Percentiles rank a stretch among this genome's conserved stretches.
These are phyloP conservation scores for Dendrocincla fuliginosa DNA, from an alignment of 2,797 vertebrate genomes.

Conservation along the genomic window DNA sequence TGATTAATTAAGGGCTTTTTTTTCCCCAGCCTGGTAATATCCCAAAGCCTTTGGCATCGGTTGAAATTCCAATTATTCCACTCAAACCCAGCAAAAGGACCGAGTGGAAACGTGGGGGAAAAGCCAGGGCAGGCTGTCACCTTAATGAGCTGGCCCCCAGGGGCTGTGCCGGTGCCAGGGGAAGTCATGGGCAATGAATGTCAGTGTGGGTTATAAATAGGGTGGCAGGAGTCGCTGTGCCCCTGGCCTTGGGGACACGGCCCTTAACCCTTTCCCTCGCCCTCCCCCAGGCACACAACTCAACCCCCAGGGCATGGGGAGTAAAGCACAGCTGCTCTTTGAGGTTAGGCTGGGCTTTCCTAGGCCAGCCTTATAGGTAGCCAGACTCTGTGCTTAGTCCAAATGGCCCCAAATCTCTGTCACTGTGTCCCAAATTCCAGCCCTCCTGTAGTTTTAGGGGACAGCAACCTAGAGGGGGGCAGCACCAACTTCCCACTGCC, in stretches of 20 bases:
- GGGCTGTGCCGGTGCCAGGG: neutral
- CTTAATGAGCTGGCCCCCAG: neutral
- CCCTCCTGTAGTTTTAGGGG: neutral
- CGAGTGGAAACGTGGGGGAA: neutral
- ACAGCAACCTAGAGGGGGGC: neutral
- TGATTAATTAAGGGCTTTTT: neutral
- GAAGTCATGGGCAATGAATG: neutral
- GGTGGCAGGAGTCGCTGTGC: neutral
- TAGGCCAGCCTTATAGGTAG: neutral
- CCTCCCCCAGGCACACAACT: neutral
- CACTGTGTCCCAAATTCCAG: no score
- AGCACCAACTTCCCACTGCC: neutral
- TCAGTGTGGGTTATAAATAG: slow-evolving; percentile 38
- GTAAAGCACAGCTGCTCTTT: neutral
- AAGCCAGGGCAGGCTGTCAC: neutral
- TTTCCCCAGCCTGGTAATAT: neutral
- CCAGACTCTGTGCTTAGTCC: neutral
- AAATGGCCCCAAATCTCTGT: neutral
- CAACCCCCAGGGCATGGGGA: rapidly evolving
- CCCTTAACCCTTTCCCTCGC: neutral
- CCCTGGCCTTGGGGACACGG: neutral
- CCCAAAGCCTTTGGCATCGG: neutral
- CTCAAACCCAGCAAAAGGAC: neutral
- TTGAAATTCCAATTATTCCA: neutral
- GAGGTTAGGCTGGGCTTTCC: neutral